Evolutionary conservation across 2,797 vertebrate genomes (phyloP), one percentile per base, ranked within the genome.

Genomic region (Botia kubotai): DNA sequence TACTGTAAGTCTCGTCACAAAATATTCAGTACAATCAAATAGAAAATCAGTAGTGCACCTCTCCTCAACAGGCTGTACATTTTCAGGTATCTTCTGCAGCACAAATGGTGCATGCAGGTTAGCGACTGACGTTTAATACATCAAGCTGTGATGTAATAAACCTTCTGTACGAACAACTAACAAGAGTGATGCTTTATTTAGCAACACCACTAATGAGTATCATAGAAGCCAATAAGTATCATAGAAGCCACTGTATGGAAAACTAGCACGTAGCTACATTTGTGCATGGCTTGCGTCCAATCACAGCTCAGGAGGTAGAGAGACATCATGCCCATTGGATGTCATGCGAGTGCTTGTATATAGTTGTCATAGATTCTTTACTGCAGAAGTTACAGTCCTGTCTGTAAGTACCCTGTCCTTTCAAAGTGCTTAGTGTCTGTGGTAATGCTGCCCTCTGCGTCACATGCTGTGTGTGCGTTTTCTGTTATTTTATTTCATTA

Each of bases 301-400:
- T 63, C 36, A 33, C 65, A n/a, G 36, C 21, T 46, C 8, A 66
- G 81, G 81, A 79, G 83, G 78, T 79, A 86, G 81, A 86, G 78
- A 86, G 78, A 86, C 60, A 60, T 66, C 55, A 81, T 43, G 67
- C 60, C 65, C 74, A 84, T 80, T 66, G 23, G 57, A 36, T 82
- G 26, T 52, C 29, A 72, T 73, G 68, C 10, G n/a, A 21, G 2
- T 72, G 74, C 69, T 62, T 82, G 21, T 26, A 16, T 58, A 17
- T 77, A 39, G 36, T 7, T 33, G 33, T 77, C 68, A 21, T 52
- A 65, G 46, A 33, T 43, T 60, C 10, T 62, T 65, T 73, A 66
- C 29, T 13, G 43, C 14, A 68, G 77, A 53, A 17, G 26, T n/a
- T n/a, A n/a, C n/a, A 33, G 13, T 57, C 55, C n/a, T 55, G 62